These are phyloP conservation scores for Thaleichthys pacificus DNA, from an alignment of 2,797 vertebrate species.

Conservation along the genomic window DNA sequence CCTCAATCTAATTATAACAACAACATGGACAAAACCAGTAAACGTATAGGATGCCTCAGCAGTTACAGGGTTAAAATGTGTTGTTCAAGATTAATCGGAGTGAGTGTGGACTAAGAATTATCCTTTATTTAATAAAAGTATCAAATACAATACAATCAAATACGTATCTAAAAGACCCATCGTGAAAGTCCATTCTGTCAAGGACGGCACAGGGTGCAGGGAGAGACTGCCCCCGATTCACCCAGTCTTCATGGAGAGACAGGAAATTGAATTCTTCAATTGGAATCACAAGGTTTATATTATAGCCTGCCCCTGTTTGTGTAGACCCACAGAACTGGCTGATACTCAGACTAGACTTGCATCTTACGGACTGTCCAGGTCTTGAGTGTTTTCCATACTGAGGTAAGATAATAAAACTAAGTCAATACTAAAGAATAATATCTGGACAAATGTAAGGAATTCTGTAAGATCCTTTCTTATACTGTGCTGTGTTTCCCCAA, in stretches of 20 bases:
- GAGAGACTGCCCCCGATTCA: slow-evolving; percentile 11
- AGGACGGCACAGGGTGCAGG: background rate
- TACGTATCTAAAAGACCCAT: background rate
- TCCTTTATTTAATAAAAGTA: background rate
- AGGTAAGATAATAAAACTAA: slow-evolving; percentile 60
- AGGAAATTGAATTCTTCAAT: slow-evolving; percentile 64
- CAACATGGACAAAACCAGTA: background rate
- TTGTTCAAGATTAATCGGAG: too few species aligned
- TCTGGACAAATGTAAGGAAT: background rate
- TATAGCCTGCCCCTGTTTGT: slow-evolving; percentile 57
- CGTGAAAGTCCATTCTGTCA: background rate
- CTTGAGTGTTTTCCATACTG: slow-evolving; percentile 34
- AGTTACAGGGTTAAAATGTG: background rate
- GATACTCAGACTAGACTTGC: slow-evolving; percentile 40
- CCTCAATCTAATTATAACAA: slow-evolving; percentile 8
- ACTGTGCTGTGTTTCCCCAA: background rate
- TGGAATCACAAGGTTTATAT: slow-evolving; percentile 70
- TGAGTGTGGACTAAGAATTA: background rate
- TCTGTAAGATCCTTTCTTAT: background rate
- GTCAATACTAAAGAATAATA: background rate
- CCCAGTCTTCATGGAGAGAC: slow-evolving; percentile 14
- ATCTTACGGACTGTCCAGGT: slow-evolving; percentile 39
- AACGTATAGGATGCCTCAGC: background rate
- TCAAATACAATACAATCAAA: background rate
- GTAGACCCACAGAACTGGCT: slow-evolving; percentile 36